Conservation (phyloP, 2,113 vertebrate genomes). For the Jacana jacana region DNA sequence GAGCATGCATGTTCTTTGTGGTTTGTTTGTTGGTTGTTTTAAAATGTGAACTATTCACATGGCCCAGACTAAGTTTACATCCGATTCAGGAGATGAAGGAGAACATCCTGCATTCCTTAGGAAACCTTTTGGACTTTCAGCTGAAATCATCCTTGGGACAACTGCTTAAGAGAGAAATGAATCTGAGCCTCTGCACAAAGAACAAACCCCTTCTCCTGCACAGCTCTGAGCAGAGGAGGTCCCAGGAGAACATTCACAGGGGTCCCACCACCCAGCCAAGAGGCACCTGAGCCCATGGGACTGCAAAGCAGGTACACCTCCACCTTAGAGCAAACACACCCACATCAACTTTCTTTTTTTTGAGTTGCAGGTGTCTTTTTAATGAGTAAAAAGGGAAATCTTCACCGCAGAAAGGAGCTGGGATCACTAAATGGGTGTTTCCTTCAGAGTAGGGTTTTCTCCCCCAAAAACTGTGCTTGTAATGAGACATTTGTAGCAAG, state of each 20-base stretch:
- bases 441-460: not conserved
- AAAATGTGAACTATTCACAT: not conserved
- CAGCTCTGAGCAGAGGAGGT: not conserved
- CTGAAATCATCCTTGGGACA: accelerated
- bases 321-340: not conserved
- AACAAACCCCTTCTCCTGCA: not conserved
- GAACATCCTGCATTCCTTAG: not conserved
- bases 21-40: no score
- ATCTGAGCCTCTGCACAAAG: not conserved
- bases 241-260: not conserved
- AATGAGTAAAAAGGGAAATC: not conserved
- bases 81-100: not conserved
- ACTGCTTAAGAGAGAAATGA: not conserved
- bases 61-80: not conserved
- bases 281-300: not conserved
- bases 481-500: not conserved
- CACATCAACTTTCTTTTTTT: not conserved
- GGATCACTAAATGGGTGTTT: not conserved
- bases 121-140: not conserved
- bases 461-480: not conserved
- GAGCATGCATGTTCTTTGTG: not conserved
- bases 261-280: not conserved
- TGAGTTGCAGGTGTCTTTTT: not conserved
- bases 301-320: not conserved
- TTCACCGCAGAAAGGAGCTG: not conserved